Base-by-base conservation (phyloP, 2,888 invertebrate genomes). In the Ypsolopha scabrella region DNA sequence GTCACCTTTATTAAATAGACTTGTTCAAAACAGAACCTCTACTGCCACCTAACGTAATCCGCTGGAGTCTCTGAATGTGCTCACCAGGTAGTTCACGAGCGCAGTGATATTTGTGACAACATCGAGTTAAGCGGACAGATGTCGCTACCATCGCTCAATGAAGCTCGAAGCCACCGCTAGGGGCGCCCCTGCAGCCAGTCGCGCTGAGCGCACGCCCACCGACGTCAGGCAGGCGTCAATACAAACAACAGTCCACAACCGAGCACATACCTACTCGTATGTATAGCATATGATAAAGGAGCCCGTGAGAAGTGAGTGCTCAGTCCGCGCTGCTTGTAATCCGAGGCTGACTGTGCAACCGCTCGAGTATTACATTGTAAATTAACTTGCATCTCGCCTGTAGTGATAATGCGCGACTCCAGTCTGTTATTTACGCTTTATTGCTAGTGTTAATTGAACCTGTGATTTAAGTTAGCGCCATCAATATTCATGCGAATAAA, bases 181-280 rank as follows among this genome's bases (percentile, higher is more conserved):
- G 54, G 60, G 74, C 74, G 70, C 67, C 62, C 60, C 56, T 49
- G 53, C 52, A 55, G 53, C 60, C 49, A 53, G 48, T 50, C 58
- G 54, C 61, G 51, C 60, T 67, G 62, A 70, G 80, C 82, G 80
- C 80, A 78, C 68, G 73, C 65, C 61, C 64, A 60, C 61, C 63
- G 63, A 79, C 80, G 80, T 83, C 83, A 80, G 63, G 59, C 60
- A 63, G 63, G 79, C 80, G 81, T 85, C 83, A 81, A 85, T 85
- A 82, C 79, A 80, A 85, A 81, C 75, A 50, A 45, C 70, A 68
- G 64, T 68, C 61, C 65, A 72, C 67, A 68, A 70, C 69, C 66
- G 70, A 66, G 68, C 67, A 67, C 66, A 67, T 70, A 13, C 34
- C n/a, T 67, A 65, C 63, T 66, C 68, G 66, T 61, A 74, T 67